phyloP scores from a whole-genome alignment of 2,113 vertebrate species.

The Pygoscelis antarcticus region DNA sequence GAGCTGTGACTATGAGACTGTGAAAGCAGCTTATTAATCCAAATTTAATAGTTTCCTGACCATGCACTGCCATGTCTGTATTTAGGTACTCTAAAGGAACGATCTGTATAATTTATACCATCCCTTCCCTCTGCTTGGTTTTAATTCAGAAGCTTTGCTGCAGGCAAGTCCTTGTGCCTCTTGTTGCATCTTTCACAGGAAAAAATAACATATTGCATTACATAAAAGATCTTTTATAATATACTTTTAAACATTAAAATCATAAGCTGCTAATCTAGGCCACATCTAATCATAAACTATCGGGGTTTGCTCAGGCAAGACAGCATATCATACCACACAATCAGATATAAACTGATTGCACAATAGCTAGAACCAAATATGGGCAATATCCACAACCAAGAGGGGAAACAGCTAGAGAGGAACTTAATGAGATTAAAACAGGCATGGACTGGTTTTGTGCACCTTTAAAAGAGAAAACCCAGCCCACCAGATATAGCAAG shows the following conservation, averaged over 20 bases:
- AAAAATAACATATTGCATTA: background rate
- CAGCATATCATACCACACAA: constrained; percentile 22
- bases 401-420: constrained; percentile 6
- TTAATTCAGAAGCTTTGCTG: background rate
- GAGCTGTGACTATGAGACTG: background rate
- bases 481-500: background rate
- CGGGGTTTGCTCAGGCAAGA: constrained; percentile 26
- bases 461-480: background rate
- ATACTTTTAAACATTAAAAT: constrained; percentile 11
- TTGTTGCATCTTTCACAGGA: background rate
- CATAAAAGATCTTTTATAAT: constrained; percentile 29
- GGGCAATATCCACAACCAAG: constrained; percentile 35
- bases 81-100: background rate
- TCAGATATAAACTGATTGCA: constrained; percentile 43
- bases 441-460: background rate
- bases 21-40: background rate
- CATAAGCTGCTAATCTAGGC: constrained; percentile 36
- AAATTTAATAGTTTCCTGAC: background rate
- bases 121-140: background rate
- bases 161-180: background rate
- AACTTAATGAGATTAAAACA: constrained; percentile 43
- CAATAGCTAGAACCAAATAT: constrained; percentile 34
- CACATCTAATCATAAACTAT: constrained; percentile 48
- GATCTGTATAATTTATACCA: background rate
- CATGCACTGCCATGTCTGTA: background rate